phyloP scores from a whole-genome alignment of 2,113 vertebrate species.

The Oncorhynchus tshawytscha region DNA sequence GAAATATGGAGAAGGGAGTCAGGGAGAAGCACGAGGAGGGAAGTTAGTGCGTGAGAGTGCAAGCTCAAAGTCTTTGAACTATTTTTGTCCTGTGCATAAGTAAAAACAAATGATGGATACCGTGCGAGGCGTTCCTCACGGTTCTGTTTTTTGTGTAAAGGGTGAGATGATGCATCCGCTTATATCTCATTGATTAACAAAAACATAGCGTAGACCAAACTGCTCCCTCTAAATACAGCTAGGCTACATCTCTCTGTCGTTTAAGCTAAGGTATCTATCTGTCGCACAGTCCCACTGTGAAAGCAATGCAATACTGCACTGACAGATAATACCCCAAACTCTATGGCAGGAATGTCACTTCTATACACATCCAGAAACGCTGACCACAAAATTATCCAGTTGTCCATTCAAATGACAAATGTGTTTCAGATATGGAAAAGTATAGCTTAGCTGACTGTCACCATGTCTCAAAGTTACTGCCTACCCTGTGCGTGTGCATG shows the following conservation, averaged over 20 bases:
- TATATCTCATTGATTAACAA: slow-evolving; percentile 31
- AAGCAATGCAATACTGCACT: slow-evolving; percentile 42
- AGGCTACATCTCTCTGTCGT: neutral
- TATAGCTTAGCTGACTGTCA: slow-evolving; percentile 39
- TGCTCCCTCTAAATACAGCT: neutral
- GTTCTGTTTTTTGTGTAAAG: neutral
- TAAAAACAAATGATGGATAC: slow-evolving; percentile 23
- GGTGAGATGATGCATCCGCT: slow-evolving; percentile 17
- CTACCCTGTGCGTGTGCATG: slow-evolving; percentile 44
- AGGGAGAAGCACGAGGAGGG: neutral
- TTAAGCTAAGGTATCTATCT: no score
- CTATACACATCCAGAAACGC: slow-evolving; percentile 37
- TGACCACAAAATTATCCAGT: slow-evolving; percentile 58
- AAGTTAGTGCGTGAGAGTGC: slow-evolving; percentile 11
- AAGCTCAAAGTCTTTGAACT: slow-evolving; percentile 38
- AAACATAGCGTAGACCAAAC: neutral
- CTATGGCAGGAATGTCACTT: slow-evolving; percentile 58
- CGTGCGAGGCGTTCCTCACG: neutral
- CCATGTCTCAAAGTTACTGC: slow-evolving; percentile 63
- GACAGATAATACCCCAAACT: slow-evolving; percentile 65
- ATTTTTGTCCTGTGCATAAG: slow-evolving; percentile 42
- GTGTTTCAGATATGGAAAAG: slow-evolving; percentile 63
- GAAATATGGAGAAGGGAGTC: slow-evolving; percentile 6
- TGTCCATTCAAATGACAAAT: slow-evolving; percentile 69
- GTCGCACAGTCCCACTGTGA: no score